Evolutionary conservation across 1,140 invertebrate genomes (phyloP).

Genomic region (Gryllus bimaculatus): DNA sequence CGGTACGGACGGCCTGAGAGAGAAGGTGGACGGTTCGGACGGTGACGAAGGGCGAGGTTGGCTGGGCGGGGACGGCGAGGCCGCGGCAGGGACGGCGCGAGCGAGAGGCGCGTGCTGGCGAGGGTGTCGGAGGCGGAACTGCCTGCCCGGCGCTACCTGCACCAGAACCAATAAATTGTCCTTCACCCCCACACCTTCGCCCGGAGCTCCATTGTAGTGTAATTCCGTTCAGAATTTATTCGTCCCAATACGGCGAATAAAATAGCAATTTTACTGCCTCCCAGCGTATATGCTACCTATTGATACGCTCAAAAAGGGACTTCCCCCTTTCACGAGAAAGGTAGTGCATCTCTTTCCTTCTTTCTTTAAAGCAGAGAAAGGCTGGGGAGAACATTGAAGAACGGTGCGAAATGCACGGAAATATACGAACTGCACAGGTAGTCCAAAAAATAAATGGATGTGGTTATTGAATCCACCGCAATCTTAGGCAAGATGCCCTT

Average conservation of each 20-base stretch:
- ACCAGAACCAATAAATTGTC: slow-evolving; percentile 4
- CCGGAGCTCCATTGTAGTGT: background rate
- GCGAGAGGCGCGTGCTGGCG: background rate
- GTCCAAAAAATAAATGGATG: no score
- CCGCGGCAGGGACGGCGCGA: no score
- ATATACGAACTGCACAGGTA: no score
- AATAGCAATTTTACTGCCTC: slow-evolving; percentile 4
- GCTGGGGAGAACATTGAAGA: no score
- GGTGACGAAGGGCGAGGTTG: no score
- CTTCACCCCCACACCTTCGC: background rate
- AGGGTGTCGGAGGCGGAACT: background rate
- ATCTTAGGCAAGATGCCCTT: no score
- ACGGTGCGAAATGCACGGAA: no score
- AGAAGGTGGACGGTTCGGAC: no score
- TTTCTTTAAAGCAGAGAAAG: background rate
- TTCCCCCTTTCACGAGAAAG: background rate
- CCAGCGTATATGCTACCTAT: background rate
- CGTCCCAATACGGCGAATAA: slow-evolving; percentile 3
- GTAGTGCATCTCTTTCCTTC: background rate
- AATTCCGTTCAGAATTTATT: slow-evolving; percentile 5
- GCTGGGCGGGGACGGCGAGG: no score
- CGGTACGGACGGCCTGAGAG: no score
- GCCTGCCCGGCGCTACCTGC: background rate
- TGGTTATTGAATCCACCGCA: no score
- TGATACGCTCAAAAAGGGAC: background rate